Base-by-base conservation (phyloP, 2,113 vertebrate genomes). In the Kryptolebias marmoratus region DNA sequence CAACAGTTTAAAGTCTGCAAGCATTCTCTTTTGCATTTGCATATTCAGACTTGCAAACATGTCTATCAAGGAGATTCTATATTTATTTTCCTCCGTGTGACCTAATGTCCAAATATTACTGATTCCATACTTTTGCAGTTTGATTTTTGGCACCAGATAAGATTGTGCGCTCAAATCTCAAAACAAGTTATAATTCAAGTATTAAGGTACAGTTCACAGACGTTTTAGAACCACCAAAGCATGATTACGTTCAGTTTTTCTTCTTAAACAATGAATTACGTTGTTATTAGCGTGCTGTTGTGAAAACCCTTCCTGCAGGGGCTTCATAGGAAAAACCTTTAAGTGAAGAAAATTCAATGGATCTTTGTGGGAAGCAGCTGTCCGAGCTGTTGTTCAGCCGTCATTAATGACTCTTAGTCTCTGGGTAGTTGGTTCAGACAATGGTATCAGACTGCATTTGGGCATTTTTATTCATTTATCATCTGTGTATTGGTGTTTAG, bases 361-460 rank as follows among this genome's bases (percentile, higher is more conserved):
- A 1, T 0, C 47, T 54, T 71, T 71, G 44, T 63, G 31, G 77
- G 73, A 84, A 80, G 65, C 73, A 77, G 73, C 82, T 80, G 81
- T 59, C 72, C 55, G 68, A 61, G 36, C 48, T 63, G 15, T 28
- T 59, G 36, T 60, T 31, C 22, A 32, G 18, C 18, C 64, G 42
- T 22, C 57, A 42, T 18, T n/a, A n/a, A 32, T 13, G 44, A 7
- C 39, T 32, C 36, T 12, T 77, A 39, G 44, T 31, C 50, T 64
- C 22, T 28, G 11, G 61, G 14, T 11, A 6, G 30, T 27, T 39
- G 44, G 9, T 11, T 48, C 32, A 60, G 49, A 57, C 60, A 36
- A 58, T 48, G 14, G 2, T 39, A 31, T 52, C 22, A 16, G 54
- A 52, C 60, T 68, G 14, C n/a, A 27, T 62, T 64, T 53, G 56